phyloP scores from a whole-genome alignment of 1,140 invertebrate genomes.

The Drosophila athabasca region DNA sequence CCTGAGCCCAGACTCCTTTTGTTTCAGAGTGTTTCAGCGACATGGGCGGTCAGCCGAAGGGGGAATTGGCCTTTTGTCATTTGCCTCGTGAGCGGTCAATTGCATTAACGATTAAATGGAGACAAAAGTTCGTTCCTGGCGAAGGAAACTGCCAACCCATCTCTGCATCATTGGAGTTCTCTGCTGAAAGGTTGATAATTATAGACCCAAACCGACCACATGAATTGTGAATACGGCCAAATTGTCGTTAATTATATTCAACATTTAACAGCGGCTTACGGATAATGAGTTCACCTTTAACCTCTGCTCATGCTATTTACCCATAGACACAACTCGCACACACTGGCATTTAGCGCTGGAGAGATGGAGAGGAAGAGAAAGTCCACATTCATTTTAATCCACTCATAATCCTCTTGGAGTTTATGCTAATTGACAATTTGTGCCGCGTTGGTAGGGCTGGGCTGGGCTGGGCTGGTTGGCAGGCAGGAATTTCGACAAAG shows the following conservation, averaged over 20 bases:
- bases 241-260: constrained; percentile 39
- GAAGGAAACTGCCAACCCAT: not conserved
- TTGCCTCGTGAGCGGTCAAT: constrained; percentile 30
- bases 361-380: constrained; percentile 6
- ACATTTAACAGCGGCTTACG: constrained; percentile 39
- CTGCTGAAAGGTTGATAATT: no score
- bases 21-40: constrained; percentile 14
- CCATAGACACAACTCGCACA: not conserved
- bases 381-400: constrained; percentile 63
- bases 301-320: constrained; percentile 46
- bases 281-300: constrained; percentile 51
- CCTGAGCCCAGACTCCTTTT: constrained; percentile 8
- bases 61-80: constrained; percentile 46
- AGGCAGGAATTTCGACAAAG: constrained; percentile 28
- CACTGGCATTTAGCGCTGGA: not conserved
- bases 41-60: constrained; percentile 25
- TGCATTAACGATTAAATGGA: constrained; percentile 47
- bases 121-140: constrained; percentile 17
- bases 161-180: not conserved
- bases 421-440: constrained; percentile 61
- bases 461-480: no score
- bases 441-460: constrained; percentile 9
- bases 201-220: no score
- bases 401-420: constrained; percentile 60
- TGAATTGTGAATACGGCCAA: constrained; percentile 2